Conservation (phyloP, 2,113 vertebrate genomes). For the Ibidorhyncha struthersii region DNA sequence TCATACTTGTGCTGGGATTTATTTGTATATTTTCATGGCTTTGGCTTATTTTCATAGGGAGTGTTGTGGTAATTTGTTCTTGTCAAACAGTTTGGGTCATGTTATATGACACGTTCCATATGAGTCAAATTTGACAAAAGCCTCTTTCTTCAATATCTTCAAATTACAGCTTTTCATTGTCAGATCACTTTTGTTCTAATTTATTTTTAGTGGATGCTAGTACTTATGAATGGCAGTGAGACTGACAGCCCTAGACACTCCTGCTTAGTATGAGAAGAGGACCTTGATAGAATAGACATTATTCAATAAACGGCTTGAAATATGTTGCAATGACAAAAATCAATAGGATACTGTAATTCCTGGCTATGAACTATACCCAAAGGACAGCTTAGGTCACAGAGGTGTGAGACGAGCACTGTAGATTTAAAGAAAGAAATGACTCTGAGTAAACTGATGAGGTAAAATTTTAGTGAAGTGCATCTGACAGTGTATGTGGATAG, state of each 20-base stretch:
- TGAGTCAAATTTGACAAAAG: constrained; percentile 43
- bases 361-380: background rate
- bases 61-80: constrained; percentile 43
- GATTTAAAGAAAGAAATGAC: background rate
- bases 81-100: constrained; percentile 12
- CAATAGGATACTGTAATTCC: constrained; percentile 1
- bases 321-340: constrained; percentile 17
- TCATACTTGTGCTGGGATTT: background rate
- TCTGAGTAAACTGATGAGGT: background rate
- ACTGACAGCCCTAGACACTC: constrained; percentile 32
- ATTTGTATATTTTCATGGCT: constrained; percentile 46
- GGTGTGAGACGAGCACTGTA: background rate
- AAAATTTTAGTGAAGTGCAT: background rate
- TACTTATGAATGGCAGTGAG: constrained; percentile 23
- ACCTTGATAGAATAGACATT: background rate
- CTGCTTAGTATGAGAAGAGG: background rate
- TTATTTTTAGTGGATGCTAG: constrained; percentile 38
- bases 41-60: constrained; percentile 36
- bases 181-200: constrained; percentile 45
- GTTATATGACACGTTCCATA: constrained; percentile 21
- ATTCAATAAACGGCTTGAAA: constrained; percentile 1
- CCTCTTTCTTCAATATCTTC: constrained; percentile 32
- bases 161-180: constrained; percentile 49
- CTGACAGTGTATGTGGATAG: background rate
- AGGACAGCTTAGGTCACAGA: background rate